Base-by-base conservation (phyloP, 2,797 vertebrate genomes). In the Etheostoma nigrum region DNA sequence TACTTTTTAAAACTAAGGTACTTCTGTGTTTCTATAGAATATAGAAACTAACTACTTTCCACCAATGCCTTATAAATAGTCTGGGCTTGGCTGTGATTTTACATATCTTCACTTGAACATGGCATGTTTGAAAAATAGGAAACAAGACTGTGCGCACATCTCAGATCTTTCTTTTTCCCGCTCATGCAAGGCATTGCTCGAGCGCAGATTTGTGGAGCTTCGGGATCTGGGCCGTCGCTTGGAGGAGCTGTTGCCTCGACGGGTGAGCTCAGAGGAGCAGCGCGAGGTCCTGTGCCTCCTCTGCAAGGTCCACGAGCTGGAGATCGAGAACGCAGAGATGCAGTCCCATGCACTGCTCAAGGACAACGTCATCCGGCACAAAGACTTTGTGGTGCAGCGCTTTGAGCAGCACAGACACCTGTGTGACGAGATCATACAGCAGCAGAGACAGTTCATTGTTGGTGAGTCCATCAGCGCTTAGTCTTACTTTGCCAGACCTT, bases 401-500 rank as follows among this genome's bases (percentile, higher is more conserved):
- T 96, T 97, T 60, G 95, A 97, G 90, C 95, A 93, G 84, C 96
- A 97, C 89, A 89, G 94, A 27, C 92, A 94, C 82, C 94, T 97
- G 66, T 97, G 97, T 27, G 93, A 97, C 1, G 94, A 96, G 89
- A 96, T 98, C 92, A 97, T 98, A 63, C 96, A 95, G 89, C 96
- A 96, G 86, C 97, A 99, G 93, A 91, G 94, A 27, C 96, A 93
- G 89, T 93, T 98, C 82, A 97, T 98, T 0, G 57, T 94, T 0
- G 96, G 92, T 92, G 74, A 69, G 85, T 54, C 3, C 3, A 2
- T 47, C 18, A 49, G 36, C 3, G 10, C 10, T 12, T 40, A 40
- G 36, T 40, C 36, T 11, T 3, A 2, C 9, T 40, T 40, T 40
- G 36, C 36, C 36, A 11, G 36, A 40, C 10, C 36, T 40, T 11